Base-by-base conservation (phyloP, 1,140 invertebrate species). In the Philopotamus ludificatus region DNA sequence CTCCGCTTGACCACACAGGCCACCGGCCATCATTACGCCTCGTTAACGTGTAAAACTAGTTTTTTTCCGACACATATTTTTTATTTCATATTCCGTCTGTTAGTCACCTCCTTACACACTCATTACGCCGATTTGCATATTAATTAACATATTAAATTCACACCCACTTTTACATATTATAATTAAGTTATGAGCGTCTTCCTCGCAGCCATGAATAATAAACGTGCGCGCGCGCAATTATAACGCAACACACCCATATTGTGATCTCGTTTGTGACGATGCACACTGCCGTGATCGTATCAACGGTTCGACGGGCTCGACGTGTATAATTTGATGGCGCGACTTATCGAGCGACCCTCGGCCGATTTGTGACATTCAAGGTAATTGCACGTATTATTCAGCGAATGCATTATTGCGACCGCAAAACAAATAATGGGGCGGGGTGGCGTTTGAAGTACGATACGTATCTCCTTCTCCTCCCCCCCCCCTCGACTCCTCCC, bases 21-120 rank as follows among this genome's bases (percentile, higher is more conserved):
- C 34, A 20, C 7, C 16, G 28, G 21, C 53, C n/a, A 21, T 60
- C 57, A 60, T 60, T 60, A 60, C 18, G 57, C 22, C 42, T 60
- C 57, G 28, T 60, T 60, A 42, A 44, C 15, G 41, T 26, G 57
- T 28, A 44, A 60, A 47, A 60, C 57, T 60, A 45, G 57, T 60
- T 47, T 41, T 41, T 28, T 54, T 54, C 8, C 22, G 16, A 16
- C 3, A 42, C 25, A 42, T 39, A n/a, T 44, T 41, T 58, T 41
- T 4, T 4, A 21, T 12, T 12, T n/a, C 16, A 2, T 9, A 54
- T 28, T 54, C 26, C 54, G 15, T 18, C 22, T 47, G 42, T 60
- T 60, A 60, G 57, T 60, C 57, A 60, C 42, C 42, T 47, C 16
- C 41, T 60, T 23, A 47, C 21, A 58, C 39, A 39, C 55, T 58